Conservation (phyloP, 2,888 invertebrate species). For the Pachymerium ferrugineum region DNA sequence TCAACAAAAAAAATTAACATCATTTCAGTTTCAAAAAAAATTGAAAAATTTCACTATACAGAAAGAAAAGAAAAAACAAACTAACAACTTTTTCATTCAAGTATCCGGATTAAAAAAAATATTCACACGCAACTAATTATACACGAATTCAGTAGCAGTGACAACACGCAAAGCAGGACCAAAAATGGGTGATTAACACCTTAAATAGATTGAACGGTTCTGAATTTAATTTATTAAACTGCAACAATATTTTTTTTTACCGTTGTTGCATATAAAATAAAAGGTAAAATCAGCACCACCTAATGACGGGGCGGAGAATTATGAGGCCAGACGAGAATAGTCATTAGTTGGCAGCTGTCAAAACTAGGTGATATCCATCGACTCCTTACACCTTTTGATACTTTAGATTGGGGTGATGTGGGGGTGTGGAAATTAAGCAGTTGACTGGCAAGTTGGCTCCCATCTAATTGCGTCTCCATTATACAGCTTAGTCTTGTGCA, state of each 20-base stretch:
- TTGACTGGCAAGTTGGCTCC: constrained; percentile 1
- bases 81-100: background rate
- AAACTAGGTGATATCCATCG: background rate
- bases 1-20: background rate
- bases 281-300: background rate
- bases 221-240: no score
- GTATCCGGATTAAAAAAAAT: background rate
- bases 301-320: background rate
- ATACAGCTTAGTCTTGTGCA: background rate
- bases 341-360: background rate
- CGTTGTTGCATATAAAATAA: background rate
- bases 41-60: no score
- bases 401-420: background rate
- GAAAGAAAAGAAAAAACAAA: background rate
- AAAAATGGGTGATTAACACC: background rate
- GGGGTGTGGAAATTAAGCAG: constrained; percentile 2
- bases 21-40: background rate
- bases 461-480: constrained; percentile 8
- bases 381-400: background rate
- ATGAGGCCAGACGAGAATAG: background rate
- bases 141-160: constrained; percentile 4
- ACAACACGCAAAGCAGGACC: background rate
- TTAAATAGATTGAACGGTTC: background rate
- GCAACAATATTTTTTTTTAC: background rate
- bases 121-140: constrained; percentile 11